A percentile compares a stretch with the other conserved stretches of the same genome.
Conservation (phyloP, 2,888 invertebrate genomes). For the Tetragonisca angustula region DNA sequence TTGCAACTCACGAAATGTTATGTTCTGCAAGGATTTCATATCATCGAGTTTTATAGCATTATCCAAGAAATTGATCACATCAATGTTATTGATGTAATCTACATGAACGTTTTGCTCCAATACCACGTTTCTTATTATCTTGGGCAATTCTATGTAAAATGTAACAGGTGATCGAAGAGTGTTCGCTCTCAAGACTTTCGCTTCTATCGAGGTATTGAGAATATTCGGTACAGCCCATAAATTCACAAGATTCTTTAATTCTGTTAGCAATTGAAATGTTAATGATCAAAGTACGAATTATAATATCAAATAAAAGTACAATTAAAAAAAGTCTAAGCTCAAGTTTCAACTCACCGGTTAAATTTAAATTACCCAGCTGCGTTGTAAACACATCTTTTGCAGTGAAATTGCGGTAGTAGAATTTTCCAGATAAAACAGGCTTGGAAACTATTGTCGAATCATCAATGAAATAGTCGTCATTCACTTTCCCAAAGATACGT, state of each 20-base stretch:
- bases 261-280: conserved; percentile 31
- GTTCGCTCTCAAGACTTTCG: conserved; percentile 54
- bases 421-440: conserved; percentile 57
- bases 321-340: conserved; percentile 5
- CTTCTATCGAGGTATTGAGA: conserved; percentile 63
- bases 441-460: conserved; percentile 63
- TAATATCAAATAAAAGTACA: not conserved
- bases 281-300: not conserved
- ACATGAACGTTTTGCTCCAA: conserved; percentile 79
- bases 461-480: conserved; percentile 35
- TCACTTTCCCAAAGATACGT: conserved; percentile 67
- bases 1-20: conserved; percentile 82
- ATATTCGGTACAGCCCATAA: conserved; percentile 66
- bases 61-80: conserved; percentile 79
- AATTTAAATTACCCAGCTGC: conserved; percentile 17
- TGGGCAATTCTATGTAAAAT: conserved; percentile 62
- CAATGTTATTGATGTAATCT: conserved; percentile 82
- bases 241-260: conserved; percentile 46
- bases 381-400: conserved; percentile 49
- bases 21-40: conserved; percentile 78
- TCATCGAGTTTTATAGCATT: conserved; percentile 83
- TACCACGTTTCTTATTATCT: conserved; percentile 71
- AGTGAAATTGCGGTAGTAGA: conserved; percentile 55
- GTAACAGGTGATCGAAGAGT: conserved; percentile 50
- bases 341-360: conserved; percentile 43